Conservation (phyloP, 2,113 vertebrate species). For the Epinephelus lanceolatus region DNA sequence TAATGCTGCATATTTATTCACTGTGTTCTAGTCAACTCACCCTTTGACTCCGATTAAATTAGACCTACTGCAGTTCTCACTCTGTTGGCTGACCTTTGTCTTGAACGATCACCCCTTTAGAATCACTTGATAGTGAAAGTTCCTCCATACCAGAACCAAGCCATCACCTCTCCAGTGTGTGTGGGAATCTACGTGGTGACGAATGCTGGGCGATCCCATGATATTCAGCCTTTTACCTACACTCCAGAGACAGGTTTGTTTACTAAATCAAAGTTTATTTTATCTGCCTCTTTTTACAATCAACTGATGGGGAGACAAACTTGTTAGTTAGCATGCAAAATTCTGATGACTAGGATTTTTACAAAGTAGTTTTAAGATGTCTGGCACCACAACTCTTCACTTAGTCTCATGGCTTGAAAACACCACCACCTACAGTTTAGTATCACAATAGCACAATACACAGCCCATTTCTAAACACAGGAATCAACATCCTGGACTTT, state of each 20-base stretch:
- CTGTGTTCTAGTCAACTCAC: background rate
- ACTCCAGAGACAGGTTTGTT: conserved; percentile 94
- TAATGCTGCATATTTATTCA: background rate
- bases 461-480: background rate
- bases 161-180: conserved; percentile 90
- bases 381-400: background rate
- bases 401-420: background rate
- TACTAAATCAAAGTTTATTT: conserved; percentile 2
- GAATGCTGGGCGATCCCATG: conserved; percentile 96
- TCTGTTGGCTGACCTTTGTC: background rate
- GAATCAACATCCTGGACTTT: background rate
- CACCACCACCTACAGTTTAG: conserved; percentile 31
- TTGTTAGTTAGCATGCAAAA: background rate
- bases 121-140: conserved; percentile 99
- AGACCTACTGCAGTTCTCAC: background rate
- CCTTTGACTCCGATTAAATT: background rate
- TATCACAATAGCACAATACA: background rate
- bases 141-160: conserved; percentile 94
- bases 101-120: conserved; percentile 73
- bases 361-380: background rate
- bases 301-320: background rate
- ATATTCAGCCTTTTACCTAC: conserved; percentile 96
- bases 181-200: conserved; percentile 97
- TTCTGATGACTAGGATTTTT: background rate
- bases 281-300: background rate